Conservation (phyloP, 2,797 vertebrate species). For the Ataeniobius toweri region DNA sequence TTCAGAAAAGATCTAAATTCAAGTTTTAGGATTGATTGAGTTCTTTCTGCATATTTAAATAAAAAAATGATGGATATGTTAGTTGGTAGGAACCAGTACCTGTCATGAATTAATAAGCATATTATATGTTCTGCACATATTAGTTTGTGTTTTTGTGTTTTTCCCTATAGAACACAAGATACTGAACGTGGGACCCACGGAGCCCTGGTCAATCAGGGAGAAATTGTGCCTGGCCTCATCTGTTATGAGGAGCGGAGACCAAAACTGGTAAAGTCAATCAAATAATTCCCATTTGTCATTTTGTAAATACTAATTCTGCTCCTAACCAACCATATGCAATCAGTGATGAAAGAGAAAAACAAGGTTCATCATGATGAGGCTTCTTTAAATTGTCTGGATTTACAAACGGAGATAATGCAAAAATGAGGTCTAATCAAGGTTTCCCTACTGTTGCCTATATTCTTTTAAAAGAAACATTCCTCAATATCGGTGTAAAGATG, state of each 20-base stretch:
- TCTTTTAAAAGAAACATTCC: not conserved
- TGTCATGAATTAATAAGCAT: not conserved
- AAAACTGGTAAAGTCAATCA: conserved; percentile 94
- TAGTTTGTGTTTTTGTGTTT: not conserved
- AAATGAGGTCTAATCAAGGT: not conserved
- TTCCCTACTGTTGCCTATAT: not conserved
- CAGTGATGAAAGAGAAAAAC: not conserved
- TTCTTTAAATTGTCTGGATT: not conserved
- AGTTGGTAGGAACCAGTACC: not conserved
- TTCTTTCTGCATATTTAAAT: not conserved
- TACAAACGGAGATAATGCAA: not conserved
- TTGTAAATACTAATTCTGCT: not conserved
- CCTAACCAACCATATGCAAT: not conserved
- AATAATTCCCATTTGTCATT: not conserved
- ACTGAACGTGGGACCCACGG: conserved; percentile 90
- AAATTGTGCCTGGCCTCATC: conserved; percentile 97
- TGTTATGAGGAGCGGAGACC: conserved; percentile 98
- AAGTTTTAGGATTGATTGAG: not conserved
- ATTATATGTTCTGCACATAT: not conserved
- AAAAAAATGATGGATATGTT: not conserved
- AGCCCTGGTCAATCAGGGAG: conserved; percentile 96
- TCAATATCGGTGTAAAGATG: not conserved
- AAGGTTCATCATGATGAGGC: not conserved
- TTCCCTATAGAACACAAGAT: conserved; percentile 90
- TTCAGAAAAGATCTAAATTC: not conserved